These are phyloP conservation scores for Salvelinus fontinalis DNA, from an alignment of 2,113 vertebrate species.

Conservation along the genomic window DNA sequence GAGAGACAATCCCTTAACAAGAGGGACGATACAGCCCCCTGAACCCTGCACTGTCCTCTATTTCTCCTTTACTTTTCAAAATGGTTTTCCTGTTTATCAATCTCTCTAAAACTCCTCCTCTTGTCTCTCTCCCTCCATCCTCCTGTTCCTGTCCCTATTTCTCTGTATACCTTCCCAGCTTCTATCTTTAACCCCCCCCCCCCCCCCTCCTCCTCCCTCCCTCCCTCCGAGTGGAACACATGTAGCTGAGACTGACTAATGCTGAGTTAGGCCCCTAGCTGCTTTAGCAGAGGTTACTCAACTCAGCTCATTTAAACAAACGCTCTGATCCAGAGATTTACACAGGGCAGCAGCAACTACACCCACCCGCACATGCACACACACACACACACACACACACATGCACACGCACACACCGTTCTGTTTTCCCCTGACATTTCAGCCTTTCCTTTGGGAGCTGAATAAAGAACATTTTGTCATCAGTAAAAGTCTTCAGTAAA, in stretches of 20 bases:
- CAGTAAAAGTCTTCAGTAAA: background rate
- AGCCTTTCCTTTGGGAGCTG: no score
- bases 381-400: background rate
- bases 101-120: constrained; percentile 2
- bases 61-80: constrained; percentile 7
- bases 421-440: no score
- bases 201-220: no score
- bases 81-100: constrained; percentile 18
- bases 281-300: constrained; percentile 55
- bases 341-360: background rate
- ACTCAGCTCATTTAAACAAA: constrained; percentile 60
- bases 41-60: constrained; percentile 12
- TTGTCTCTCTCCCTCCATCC: background rate
- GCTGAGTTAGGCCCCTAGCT: constrained; percentile 58
- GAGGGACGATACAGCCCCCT: background rate
- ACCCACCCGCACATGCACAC: no score
- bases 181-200: background rate
- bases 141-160: background rate
- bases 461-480: no score
- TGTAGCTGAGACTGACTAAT: constrained; percentile 54
- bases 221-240: constrained; percentile 58
- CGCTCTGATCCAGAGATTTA: constrained; percentile 23
- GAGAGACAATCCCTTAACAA: constrained; percentile 19
- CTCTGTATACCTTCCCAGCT: background rate
- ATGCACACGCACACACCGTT: background rate